Percentiles rank a stretch among this genome's conserved stretches.
Evolutionary conservation across 2,797 vertebrate genomes (phyloP).

Genomic region (Pantherophis vulpinus): DNA sequence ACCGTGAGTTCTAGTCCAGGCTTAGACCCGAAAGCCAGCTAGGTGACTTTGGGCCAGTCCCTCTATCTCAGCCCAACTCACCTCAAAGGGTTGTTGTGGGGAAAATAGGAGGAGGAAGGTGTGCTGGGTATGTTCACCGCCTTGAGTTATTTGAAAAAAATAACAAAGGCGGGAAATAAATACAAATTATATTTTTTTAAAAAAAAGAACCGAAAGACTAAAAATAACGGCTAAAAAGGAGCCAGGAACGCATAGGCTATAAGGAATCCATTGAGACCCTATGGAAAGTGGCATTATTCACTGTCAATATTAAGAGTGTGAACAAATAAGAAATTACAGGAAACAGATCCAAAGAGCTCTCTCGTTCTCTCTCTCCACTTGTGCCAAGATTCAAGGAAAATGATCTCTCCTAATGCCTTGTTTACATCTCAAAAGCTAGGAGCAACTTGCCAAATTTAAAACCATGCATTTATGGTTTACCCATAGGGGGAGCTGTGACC

Average conservation of each 20-base stretch:
- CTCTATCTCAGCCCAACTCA: neutral
- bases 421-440: neutral
- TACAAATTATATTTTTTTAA: no score
- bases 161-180: no score
- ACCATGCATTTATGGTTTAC: neutral
- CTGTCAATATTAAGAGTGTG: neutral
- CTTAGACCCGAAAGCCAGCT: neutral
- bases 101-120: neutral
- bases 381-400: neutral
- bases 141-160: neutral
- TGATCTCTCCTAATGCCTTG: accelerated
- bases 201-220: neutral
- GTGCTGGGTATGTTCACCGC: neutral
- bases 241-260: neutral
- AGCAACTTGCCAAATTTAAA: neutral
- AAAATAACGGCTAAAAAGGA: neutral
- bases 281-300: neutral
- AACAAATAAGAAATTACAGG: neutral
- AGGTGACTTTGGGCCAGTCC: neutral
- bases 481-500: constrained; percentile 36
- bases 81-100: neutral
- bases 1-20: neutral
- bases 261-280: neutral
- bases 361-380: neutral
- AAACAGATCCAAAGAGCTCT: neutral